phyloP scores from a whole-genome alignment of 2,888 invertebrate genomes.

The Rhagophthalmus giganteus region DNA sequence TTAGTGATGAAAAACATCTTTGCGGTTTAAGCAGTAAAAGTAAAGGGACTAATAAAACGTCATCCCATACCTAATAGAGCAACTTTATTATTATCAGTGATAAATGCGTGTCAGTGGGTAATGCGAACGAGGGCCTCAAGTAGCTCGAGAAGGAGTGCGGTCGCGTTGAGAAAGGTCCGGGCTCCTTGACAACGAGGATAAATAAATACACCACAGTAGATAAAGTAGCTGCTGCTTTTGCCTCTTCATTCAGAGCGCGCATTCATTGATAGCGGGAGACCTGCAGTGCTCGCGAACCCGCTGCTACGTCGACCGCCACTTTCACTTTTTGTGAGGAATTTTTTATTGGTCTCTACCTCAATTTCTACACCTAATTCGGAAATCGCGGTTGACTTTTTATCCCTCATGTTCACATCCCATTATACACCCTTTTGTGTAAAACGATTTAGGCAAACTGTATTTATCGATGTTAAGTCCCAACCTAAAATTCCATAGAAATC shows the following conservation, averaged over 20 bases:
- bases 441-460: too few relatives aligned
- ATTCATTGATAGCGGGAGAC: constrained; percentile 33
- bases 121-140: constrained; percentile 34
- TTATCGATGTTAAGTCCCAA: too few relatives aligned
- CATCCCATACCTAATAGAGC: constrained; percentile 21
- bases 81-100: constrained; percentile 33
- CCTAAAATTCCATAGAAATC: too few relatives aligned
- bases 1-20: too few relatives aligned
- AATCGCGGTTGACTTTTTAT: too few relatives aligned
- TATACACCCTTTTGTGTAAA: too few relatives aligned
- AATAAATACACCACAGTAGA: constrained; percentile 41
- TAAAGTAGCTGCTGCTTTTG: constrained; percentile 38
- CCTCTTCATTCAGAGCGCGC: constrained; percentile 34
- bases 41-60: constrained; percentile 15
- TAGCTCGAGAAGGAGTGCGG: constrained; percentile 33
- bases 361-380: constrained; percentile 22
- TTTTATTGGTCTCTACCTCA: constrained; percentile 26
- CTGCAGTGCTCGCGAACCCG: constrained; percentile 24
- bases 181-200: constrained; percentile 40
- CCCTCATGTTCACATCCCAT: too few relatives aligned
- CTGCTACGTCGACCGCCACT: constrained; percentile 25
- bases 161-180: constrained; percentile 41
- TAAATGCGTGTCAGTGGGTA: constrained; percentile 35
- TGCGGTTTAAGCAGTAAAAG: not conserved
- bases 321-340: constrained; percentile 29